Conservation (phyloP, 2,797 vertebrate genomes). For the Rousettus madagascariensis region DNA sequence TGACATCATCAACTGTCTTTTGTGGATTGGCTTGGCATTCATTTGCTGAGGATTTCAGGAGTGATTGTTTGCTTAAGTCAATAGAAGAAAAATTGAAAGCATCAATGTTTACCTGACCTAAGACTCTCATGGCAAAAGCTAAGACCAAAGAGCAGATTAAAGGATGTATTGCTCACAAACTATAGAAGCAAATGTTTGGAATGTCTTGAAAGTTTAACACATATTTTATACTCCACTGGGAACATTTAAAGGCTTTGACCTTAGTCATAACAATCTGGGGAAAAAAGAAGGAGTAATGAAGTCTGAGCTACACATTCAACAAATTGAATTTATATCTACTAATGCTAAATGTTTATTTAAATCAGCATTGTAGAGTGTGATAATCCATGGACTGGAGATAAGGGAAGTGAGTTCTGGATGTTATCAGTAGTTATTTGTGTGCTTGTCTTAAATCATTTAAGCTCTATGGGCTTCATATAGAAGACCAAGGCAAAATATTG, state of each 20-base stretch:
- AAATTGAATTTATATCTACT: neutral
- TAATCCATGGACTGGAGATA: neutral
- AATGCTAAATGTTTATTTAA: neutral
- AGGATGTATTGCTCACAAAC: neutral
- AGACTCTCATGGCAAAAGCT: slow-evolving; percentile 3
- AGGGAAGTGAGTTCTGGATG: neutral
- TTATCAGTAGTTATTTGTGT: neutral
- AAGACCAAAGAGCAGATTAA: slow-evolving; percentile 26
- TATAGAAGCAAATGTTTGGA: slow-evolving; percentile 14
- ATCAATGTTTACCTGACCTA: slow-evolving; percentile 1
- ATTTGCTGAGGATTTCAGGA: slow-evolving; percentile 14
- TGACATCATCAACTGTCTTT: neutral
- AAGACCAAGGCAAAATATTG: neutral
- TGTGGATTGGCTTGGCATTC: neutral
- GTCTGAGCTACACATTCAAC: neutral
- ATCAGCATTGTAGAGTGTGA: neutral
- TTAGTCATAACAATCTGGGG: neutral
- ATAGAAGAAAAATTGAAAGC: neutral
- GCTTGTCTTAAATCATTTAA: neutral
- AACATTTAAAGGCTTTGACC: neutral
- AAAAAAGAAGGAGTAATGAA: neutral
- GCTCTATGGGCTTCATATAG: neutral
- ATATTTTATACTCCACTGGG: neutral
- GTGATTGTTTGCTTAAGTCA: neutral
- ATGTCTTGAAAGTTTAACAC: neutral